Conservation (phyloP, 2,797 vertebrate genomes). For the Enteromius paludinosus region DNA sequence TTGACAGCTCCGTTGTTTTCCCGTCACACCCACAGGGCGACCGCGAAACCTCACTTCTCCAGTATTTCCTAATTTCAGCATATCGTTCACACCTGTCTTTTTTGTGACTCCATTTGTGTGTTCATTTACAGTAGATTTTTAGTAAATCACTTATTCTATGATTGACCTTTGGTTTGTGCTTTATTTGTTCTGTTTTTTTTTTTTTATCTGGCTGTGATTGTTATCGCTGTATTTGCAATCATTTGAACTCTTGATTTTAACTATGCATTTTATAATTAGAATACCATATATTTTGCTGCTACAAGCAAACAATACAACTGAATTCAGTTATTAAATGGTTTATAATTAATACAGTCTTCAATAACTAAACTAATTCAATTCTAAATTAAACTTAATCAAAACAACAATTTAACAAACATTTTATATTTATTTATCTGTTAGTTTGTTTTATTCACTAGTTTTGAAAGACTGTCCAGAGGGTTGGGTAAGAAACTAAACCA, state of each 20-base stretch:
- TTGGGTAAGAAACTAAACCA: background rate
- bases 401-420: background rate
- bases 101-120: background rate
- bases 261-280: background rate
- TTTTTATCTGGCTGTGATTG: background rate
- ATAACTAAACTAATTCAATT: background rate
- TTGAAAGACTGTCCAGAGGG: background rate
- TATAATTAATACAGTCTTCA: background rate
- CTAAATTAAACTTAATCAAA: background rate
- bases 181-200: background rate
- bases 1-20: conserved; percentile 1
- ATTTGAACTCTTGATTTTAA: conserved; percentile 17
- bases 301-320: background rate
- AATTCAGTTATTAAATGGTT: background rate
- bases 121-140: background rate
- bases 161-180: background rate
- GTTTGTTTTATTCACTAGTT: background rate
- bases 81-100: background rate
- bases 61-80: background rate
- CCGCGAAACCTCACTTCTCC: background rate
- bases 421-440: background rate
- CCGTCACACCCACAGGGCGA: background rate
- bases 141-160: background rate
- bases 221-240: background rate
- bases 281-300: background rate